phyloP scores from a whole-genome alignment of 2,113 vertebrate species.

The Erinaceus europaeus region DNA sequence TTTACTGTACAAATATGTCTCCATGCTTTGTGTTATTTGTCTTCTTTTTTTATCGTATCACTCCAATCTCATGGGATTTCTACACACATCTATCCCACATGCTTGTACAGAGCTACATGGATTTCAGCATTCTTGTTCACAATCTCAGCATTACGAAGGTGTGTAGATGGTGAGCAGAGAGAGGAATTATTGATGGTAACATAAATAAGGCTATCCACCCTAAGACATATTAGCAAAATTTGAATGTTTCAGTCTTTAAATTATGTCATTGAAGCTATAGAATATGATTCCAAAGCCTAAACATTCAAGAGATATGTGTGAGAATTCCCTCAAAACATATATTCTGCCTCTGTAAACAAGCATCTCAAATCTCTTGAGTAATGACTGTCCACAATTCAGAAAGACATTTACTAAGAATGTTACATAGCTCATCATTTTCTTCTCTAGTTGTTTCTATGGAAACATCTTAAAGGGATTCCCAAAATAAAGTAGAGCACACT shows the following conservation, averaged over 20 bases:
- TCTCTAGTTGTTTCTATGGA: conserved; percentile 50
- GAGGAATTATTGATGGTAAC: neutral
- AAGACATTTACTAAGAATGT: neutral
- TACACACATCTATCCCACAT: neutral
- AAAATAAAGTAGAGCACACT: conserved; percentile 51
- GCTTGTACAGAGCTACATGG: neutral
- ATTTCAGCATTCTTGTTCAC: neutral
- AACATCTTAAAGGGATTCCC: conserved; percentile 51
- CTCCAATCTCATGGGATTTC: neutral
- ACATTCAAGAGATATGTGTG: neutral
- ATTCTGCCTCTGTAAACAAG: neutral
- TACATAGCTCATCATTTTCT: conserved; percentile 36
- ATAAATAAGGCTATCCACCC: neutral
- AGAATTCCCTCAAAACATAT: neutral
- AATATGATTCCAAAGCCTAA: neutral
- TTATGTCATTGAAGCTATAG: neutral
- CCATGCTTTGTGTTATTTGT: neutral
- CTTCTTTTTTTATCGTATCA: neutral
- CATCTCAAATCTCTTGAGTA: conserved; percentile 28
- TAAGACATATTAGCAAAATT: neutral
- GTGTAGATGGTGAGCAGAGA: neutral
- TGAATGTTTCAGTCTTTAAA: neutral
- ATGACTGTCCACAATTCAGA: conserved; percentile 41
- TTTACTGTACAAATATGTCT: neutral
- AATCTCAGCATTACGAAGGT: neutral